These are phyloP conservation scores for Scaptodrosophila latifasciaeformis DNA, from an alignment of 2,888 invertebrate species.

Conservation along the genomic window DNA sequence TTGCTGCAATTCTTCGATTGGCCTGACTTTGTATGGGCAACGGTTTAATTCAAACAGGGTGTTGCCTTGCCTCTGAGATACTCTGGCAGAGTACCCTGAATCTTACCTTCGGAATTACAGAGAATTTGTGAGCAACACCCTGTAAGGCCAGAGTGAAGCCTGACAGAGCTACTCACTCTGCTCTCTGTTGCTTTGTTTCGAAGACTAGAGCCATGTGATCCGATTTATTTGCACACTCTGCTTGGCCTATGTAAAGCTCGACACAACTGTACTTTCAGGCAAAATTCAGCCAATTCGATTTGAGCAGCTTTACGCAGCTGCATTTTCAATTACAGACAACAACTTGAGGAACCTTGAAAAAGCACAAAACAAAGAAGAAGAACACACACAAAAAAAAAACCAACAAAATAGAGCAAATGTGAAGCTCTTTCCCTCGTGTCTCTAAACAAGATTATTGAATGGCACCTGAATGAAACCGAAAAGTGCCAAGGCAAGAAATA, in stretches of 20 bases:
- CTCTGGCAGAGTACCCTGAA: too few relatives aligned
- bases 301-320: conserved; percentile 50
- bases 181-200: conserved; percentile 8
- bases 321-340: conserved; percentile 59
- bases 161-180: too few relatives aligned
- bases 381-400: conserved; percentile 15
- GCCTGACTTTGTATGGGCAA: background rate
- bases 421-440: conserved; percentile 17
- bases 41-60: too few relatives aligned
- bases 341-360: background rate
- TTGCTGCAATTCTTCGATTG: conserved; percentile 18
- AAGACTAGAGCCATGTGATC: too few relatives aligned
- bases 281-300: background rate
- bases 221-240: too few relatives aligned
- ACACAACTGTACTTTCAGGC: conserved; percentile 24
- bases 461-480: background rate
- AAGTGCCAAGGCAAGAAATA: too few relatives aligned
- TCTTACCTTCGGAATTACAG: too few relatives aligned
- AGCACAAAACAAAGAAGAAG: conserved; percentile 10
- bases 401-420: conserved; percentile 48
- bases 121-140: too few relatives aligned
- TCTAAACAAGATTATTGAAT: background rate
- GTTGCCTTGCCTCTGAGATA: too few relatives aligned
- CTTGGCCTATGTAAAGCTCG: conserved; percentile 14
- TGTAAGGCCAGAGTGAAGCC: too few relatives aligned